Conservation (phyloP, 2,797 vertebrate genomes). For the Tadarida brasiliensis region DNA sequence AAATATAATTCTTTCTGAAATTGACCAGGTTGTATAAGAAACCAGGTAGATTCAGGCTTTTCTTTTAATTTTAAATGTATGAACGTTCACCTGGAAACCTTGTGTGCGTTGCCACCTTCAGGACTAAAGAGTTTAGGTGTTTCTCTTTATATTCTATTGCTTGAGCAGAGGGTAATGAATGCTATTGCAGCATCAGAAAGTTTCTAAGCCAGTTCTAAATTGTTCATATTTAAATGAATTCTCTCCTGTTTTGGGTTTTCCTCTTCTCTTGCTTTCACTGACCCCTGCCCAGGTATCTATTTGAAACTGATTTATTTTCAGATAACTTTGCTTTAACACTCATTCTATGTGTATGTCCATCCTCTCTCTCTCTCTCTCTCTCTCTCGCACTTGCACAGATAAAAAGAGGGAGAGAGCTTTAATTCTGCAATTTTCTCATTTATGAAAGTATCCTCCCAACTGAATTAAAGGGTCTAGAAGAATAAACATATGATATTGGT, state of each 20-base stretch:
- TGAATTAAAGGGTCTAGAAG: neutral
- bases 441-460: neutral
- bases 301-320: slow-evolving; percentile 50
- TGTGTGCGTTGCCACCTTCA: neutral
- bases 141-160: slow-evolving; percentile 4
- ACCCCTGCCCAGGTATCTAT: neutral
- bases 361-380: neutral
- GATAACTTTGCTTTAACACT: neutral
- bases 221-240: slow-evolving; percentile 11
- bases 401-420: neutral
- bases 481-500: neutral
- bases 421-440: neutral
- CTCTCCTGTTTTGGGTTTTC: neutral
- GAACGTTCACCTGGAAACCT: neutral
- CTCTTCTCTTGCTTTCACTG: neutral
- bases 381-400: neutral
- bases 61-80: neutral
- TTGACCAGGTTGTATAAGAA: neutral
- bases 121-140: neutral
- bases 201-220: neutral
- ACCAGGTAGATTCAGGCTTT: neutral
- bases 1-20: slow-evolving; percentile 2
- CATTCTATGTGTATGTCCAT: neutral
- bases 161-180: neutral
- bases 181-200: neutral